Evolutionary conservation across 92 coral and sea anemone genomes (phyloP), one percentile per base, ranked within the genome.

Genomic region (Actinernus sp.): DNA sequence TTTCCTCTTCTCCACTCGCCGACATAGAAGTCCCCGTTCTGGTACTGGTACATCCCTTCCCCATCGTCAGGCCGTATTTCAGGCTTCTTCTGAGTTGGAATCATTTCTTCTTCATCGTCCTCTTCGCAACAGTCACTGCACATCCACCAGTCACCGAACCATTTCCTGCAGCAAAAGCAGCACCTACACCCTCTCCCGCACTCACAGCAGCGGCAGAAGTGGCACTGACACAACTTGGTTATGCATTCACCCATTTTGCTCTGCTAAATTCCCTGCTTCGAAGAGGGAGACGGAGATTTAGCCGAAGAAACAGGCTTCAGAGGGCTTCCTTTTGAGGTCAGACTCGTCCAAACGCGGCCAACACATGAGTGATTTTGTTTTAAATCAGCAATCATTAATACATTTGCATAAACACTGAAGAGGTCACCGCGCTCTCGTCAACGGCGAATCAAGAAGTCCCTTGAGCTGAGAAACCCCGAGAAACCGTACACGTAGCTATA

Each of bases 101-200:
- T 74, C 26, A 67, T 61, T 16, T 70, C 63, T 38, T 90, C 91
- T 13, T 90, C 97, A 12, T 61, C 73, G 29, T 65, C 71, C 11
- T 85, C 92, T 37, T 90, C 97, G 25, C 97, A 90, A 47, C 97
- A 90, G 43, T 90, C 97, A 25, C 92, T 68, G 14, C 97, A 90
- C 97, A 90, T 90, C 92, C 97, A 90, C 97, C 97, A 90, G 18
- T 90, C 97, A 3, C 97, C 97, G 16, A 88, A 90, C 77, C 83
- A 90, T 32, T 74, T 82, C 24, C 85, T 52, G 54, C 97, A 90
- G 32, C 89, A 90, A 11, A 64, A 67, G 61, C 97, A 90, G 56
- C 97, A 90, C 16, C 51, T 31, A 43, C 97, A 85, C 3, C 55
- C 44, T 0, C 89, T 85, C 2, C 97, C 97, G 48, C 92, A 90